Percentiles rank a stretch among this genome's conserved stretches.
Evolutionary conservation across 2,113 vertebrate genomes (phyloP).

Genomic region (Fregata magnificens): DNA sequence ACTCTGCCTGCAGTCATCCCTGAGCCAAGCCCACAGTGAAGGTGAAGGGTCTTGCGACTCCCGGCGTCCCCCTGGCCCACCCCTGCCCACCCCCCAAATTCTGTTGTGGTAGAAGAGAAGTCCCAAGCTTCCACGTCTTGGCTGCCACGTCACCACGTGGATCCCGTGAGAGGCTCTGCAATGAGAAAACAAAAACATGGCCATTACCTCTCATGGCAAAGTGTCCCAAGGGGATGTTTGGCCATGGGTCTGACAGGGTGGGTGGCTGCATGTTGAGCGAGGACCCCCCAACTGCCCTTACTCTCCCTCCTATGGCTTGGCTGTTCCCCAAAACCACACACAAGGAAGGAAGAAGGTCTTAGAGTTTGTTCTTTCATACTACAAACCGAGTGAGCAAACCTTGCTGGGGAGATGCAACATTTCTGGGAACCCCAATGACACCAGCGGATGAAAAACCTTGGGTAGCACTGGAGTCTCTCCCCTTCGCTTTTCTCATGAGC

Average conservation of each 20-base stretch:
- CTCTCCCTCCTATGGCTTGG: neutral
- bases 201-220: neutral
- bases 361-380: neutral
- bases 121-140: constrained; percentile 42
- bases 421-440: neutral
- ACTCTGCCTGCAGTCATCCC: constrained; percentile 89
- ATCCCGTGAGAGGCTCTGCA: constrained; percentile 58
- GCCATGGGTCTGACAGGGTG: neutral
- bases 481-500: neutral
- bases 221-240: neutral
- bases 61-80: neutral
- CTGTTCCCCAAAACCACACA: neutral
- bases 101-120: neutral
- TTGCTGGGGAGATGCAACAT: neutral
- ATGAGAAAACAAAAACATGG: constrained; percentile 28
- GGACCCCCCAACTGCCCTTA: neutral
- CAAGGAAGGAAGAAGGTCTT: neutral
- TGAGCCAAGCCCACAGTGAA: constrained; percentile 62
- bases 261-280: neutral
- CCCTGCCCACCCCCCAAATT: constrained; percentile 54
- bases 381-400: neutral
- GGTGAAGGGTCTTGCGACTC: neutral
- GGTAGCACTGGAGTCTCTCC: neutral
- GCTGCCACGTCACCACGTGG: neutral
- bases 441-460: neutral